Percentiles rank a stretch among this genome's conserved stretches.
Conservation (phyloP, 1,140 invertebrate species). For the Manduca sexta region DNA sequence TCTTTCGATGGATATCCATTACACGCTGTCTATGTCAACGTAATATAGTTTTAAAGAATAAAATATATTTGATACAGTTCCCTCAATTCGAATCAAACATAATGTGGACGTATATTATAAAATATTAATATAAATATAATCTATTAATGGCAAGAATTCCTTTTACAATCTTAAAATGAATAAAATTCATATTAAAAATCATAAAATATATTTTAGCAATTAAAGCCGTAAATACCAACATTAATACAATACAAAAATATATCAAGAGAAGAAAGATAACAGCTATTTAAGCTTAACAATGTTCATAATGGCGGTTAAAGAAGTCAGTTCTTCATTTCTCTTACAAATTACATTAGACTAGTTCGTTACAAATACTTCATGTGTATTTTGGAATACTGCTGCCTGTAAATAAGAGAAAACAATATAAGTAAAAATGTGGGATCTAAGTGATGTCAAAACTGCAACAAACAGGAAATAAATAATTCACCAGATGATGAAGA, state of each 20-base stretch:
- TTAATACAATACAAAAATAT: slow-evolving; percentile 33
- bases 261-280: slow-evolving; percentile 25
- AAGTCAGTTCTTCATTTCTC: slow-evolving; percentile 52
- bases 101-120: too few species aligned
- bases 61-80: too few species aligned
- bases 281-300: slow-evolving; percentile 58
- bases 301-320: slow-evolving; percentile 47
- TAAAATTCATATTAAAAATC: not conserved
- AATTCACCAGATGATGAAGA: not conserved
- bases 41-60: too few species aligned
- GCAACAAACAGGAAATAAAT: not conserved
- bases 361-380: slow-evolving; percentile 61
- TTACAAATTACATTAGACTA: slow-evolving; percentile 65
- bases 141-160: not conserved
- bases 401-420: slow-evolving; percentile 62
- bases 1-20: too few species aligned
- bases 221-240: slow-evolving; percentile 14
- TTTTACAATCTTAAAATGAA: not conserved
- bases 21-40: too few species aligned
- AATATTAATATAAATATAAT: too few species aligned
- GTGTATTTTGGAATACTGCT: slow-evolving; percentile 71
- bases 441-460: not conserved
- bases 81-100: too few species aligned
- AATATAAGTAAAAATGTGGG: slow-evolving; percentile 15
- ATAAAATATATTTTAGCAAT: not conserved